These are phyloP conservation scores for Limnodromus scolopaceus DNA, from an alignment of 2,797 vertebrate genomes.

Conservation along the genomic window DNA sequence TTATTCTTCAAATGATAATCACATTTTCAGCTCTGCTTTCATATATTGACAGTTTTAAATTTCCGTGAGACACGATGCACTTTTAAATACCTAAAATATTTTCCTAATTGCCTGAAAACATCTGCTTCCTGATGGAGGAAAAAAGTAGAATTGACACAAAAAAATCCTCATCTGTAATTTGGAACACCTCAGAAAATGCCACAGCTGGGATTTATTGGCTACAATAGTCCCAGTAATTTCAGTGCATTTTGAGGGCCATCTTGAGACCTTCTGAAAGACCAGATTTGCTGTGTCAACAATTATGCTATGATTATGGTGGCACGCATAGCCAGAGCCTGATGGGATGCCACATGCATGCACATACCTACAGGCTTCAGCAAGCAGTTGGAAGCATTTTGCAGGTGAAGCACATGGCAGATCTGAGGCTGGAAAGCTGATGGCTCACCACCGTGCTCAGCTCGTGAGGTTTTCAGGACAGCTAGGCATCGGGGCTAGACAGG, in stretches of 20 bases:
- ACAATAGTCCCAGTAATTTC: not conserved
- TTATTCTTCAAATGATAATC: constrained; percentile 2
- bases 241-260: not conserved
- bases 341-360: not conserved
- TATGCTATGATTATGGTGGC: not conserved
- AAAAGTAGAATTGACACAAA: not conserved
- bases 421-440: not conserved
- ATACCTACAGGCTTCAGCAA: not conserved
- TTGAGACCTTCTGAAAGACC: not conserved
- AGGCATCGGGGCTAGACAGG: not conserved
- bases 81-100: not conserved
- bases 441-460: not conserved
- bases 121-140: not conserved
- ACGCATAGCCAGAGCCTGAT: not conserved
- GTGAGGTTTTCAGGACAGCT: not conserved
- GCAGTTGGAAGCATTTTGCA: accelerated
- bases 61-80: not conserved
- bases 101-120: not conserved
- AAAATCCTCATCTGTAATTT: not conserved
- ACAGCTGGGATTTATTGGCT: not conserved
- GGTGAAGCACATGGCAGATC: not conserved
- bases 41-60: not conserved
- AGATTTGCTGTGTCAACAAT: not conserved
- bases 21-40: not conserved
- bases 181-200: not conserved